Evolutionary conservation across 2,888 invertebrate species (phyloP).

Genomic region (Camptogramma bilineatum): DNA sequence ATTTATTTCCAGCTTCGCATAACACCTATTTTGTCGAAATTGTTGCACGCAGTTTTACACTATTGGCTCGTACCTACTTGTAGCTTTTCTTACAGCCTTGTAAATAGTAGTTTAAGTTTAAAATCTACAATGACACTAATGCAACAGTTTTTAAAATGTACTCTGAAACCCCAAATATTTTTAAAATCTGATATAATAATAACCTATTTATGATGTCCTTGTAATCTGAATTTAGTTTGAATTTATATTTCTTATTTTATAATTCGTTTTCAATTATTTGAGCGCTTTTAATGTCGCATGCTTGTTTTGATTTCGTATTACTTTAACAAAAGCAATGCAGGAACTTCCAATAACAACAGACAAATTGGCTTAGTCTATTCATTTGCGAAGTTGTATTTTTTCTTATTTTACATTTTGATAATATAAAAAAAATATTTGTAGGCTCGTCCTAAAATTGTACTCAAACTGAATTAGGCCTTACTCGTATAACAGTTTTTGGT

Average conservation of each 20-base stretch:
- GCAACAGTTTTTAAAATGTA: background rate
- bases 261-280: conserved; percentile 2
- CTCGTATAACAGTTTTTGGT: background rate
- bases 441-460: background rate
- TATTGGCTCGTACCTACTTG: conserved; percentile 3
- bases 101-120: background rate
- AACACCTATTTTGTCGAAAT: conserved; percentile 18
- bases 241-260: background rate
- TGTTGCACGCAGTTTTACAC: conserved; percentile 22
- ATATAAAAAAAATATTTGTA: background rate
- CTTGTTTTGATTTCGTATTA: background rate
- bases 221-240: background rate
- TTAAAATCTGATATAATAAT: too few relatives aligned
- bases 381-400: background rate
- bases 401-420: background rate
- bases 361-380: background rate
- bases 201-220: background rate
- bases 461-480: background rate
- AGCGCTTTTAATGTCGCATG: conserved; percentile 32
- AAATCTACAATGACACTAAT: background rate
- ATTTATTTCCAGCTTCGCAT: conserved; percentile 23
- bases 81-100: background rate
- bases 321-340: background rate
- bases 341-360: background rate
- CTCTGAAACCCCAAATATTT: background rate